Evolutionary conservation across 2,113 vertebrate genomes (phyloP).

Genomic region (Catharus fuscescens): DNA sequence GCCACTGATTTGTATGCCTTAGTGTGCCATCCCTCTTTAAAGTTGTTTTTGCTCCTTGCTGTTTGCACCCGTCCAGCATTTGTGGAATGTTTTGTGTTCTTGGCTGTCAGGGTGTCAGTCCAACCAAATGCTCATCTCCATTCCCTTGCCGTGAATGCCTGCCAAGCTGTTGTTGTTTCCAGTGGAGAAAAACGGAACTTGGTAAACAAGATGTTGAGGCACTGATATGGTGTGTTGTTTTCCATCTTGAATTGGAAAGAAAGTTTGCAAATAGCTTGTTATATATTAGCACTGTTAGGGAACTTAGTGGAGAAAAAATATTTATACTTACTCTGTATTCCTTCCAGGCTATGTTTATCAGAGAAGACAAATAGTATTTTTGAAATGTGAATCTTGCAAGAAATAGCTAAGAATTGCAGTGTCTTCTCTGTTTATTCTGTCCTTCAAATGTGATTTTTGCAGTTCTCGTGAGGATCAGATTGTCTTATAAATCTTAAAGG

Average conservation of each 20-base stretch:
- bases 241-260: not conserved
- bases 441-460: not conserved
- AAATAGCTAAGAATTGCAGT: not conserved
- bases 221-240: not conserved
- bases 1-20: not conserved
- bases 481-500: not conserved
- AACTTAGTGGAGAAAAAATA: not conserved
- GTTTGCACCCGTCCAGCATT: not conserved
- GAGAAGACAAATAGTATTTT: not conserved
- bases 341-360: not conserved
- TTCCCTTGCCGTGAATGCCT: not conserved
- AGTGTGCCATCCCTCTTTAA: not conserved
- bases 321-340: not conserved
- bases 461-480: not conserved
- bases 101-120: not conserved
- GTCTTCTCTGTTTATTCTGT: not conserved
- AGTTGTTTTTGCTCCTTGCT: not conserved
- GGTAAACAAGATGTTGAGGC: not conserved
- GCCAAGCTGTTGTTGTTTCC: not conserved
- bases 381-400: not conserved
- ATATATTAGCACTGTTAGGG: not conserved
- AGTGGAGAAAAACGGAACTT: not conserved
- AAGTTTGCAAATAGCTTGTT: not conserved
- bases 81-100: not conserved
- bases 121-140: not conserved